Evolutionary conservation across 2,113 vertebrate species (phyloP).

Genomic region (Bucco capensis): DNA sequence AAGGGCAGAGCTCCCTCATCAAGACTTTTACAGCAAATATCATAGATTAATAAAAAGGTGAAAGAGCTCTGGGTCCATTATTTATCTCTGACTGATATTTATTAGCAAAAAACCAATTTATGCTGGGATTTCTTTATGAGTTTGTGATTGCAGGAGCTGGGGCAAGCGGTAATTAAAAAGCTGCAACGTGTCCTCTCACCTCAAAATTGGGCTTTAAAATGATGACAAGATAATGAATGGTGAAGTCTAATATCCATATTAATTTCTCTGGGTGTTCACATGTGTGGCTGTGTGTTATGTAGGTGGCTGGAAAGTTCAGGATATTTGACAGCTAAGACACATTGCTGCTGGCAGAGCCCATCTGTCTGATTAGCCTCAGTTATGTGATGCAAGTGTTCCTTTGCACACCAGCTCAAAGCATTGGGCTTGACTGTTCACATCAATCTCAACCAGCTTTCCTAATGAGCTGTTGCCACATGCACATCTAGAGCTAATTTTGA

Average conservation of each 20-base stretch:
- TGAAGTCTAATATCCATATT: neutral
- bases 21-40: neutral
- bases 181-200: neutral
- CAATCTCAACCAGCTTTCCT: neutral
- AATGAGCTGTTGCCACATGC: neutral
- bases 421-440: neutral
- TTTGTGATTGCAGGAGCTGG: slow-evolving; percentile 17
- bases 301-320: slow-evolving; percentile 2
- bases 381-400: neutral
- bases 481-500: neutral
- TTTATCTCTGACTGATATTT: slow-evolving; percentile 30
- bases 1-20: neutral
- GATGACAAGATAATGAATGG: neutral
- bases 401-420: neutral
- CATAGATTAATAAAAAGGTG: slow-evolving; percentile 15
- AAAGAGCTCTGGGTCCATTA: slow-evolving; percentile 10
- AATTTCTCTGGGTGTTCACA: neutral
- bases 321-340: neutral
- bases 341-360: neutral
- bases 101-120: slow-evolving; percentile 17
- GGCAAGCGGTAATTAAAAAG: slow-evolving; percentile 24
- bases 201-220: neutral
- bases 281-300: neutral
- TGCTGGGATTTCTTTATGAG: neutral
- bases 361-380: neutral